Percentiles rank a stretch among this genome's conserved stretches.
Conservation (phyloP, 2,113 vertebrate genomes). For the Bos indicus region DNA sequence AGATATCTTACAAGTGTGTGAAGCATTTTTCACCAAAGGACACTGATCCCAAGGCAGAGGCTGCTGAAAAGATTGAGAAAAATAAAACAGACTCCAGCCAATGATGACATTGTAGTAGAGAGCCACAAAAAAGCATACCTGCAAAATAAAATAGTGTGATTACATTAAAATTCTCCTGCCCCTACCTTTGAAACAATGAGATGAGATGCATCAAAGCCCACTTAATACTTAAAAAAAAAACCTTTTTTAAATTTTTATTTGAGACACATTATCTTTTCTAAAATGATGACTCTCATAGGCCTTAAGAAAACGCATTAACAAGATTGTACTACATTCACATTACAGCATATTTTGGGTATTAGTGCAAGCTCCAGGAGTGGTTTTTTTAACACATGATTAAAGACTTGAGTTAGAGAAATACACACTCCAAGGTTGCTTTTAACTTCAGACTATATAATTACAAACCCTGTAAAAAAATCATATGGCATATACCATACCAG, state of each 20-base stretch:
- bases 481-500: not conserved
- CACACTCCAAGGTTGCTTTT: not conserved
- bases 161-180: not conserved
- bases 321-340: not conserved
- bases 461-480: not conserved
- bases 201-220: not conserved
- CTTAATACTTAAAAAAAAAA: not conserved
- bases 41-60: constrained; percentile 97
- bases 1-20: constrained; percentile 86
- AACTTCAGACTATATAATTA: not conserved
- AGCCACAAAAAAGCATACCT: constrained; percentile 97
- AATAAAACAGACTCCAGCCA: constrained; percentile 98
- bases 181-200: not conserved
- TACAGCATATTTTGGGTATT: not conserved
- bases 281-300: not conserved
- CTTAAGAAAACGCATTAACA: not conserved
- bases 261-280: not conserved
- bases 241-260: not conserved
- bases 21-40: constrained; percentile 93
- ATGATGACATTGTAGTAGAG: constrained; percentile 99
- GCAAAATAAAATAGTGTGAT: not conserved
- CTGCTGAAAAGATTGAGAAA: constrained; percentile 98
- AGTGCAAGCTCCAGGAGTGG: not conserved
- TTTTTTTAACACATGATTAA: not conserved
- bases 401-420: not conserved